Conservation (phyloP, 2,113 vertebrate species). For the Rattus rattus region DNA sequence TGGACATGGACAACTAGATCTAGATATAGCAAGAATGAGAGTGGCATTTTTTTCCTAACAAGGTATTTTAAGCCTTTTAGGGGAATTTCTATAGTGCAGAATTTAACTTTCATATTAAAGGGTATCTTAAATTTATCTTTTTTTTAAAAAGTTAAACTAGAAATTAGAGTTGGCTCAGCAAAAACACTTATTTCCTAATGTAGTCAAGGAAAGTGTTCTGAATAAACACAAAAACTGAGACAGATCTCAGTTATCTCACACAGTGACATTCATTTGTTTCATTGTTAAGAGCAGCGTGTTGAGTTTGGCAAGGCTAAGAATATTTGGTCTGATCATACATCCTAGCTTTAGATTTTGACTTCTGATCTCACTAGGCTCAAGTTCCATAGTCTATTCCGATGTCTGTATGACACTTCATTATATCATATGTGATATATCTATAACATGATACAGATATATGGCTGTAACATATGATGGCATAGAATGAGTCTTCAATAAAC, state of each 20-base stretch:
- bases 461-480: neutral
- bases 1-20: slow-evolving; percentile 21
- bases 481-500: neutral
- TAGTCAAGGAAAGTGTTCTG: neutral
- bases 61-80: slow-evolving; percentile 27
- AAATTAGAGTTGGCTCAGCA: slow-evolving; percentile 51
- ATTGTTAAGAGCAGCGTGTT: neutral
- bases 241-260: neutral
- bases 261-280: neutral
- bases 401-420: neutral
- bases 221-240: neutral
- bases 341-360: neutral
- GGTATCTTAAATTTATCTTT: neutral
- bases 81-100: slow-evolving; percentile 13
- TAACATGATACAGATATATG: no score
- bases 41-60: slow-evolving; percentile 46
- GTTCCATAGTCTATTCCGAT: neutral
- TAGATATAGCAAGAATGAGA: slow-evolving; percentile 2
- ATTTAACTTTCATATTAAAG: slow-evolving; percentile 6
- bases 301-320: slow-evolving; percentile 27
- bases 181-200: slow-evolving; percentile 44
- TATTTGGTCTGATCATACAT: neutral
- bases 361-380: neutral
- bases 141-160: neutral
- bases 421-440: neutral